phyloP scores from a whole-genome alignment of 2,797 vertebrate genomes.

The Hephaestus fuliginosus region DNA sequence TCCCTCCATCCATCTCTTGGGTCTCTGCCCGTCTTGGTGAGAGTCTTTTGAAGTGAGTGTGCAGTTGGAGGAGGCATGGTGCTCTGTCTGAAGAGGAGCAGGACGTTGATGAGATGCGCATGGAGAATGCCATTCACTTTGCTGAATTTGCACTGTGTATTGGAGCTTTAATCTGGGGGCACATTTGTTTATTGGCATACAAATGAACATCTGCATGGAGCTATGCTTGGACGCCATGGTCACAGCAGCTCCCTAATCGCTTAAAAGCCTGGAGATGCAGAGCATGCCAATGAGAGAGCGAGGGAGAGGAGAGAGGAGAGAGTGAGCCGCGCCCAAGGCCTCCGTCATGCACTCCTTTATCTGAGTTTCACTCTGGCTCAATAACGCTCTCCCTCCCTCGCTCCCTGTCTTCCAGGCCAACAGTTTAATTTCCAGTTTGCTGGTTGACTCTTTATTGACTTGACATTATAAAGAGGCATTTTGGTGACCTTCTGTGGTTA shows the following conservation, averaged over 20 bases:
- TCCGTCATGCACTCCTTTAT: conserved; percentile 72
- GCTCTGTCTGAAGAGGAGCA: conserved; percentile 61
- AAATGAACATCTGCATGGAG: conserved; percentile 84
- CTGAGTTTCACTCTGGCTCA: conserved; percentile 66
- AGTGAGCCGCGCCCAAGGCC: conserved; percentile 71
- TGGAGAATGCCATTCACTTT: conserved; percentile 75
- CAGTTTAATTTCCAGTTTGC: conserved; percentile 73
- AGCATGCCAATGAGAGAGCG: conserved; percentile 75
- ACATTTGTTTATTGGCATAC: conserved; percentile 86
- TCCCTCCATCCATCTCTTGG: conserved; percentile 22
- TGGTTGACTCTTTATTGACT: conserved; percentile 67
- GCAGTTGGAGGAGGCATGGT: conserved; percentile 45
- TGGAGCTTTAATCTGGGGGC: conserved; percentile 83
- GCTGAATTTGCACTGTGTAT: conserved; percentile 78
- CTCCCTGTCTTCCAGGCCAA: conserved; percentile 63
- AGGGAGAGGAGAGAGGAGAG: conserved; percentile 18
- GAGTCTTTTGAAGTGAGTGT: conserved; percentile 65
- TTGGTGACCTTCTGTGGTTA: conserved; percentile 54
- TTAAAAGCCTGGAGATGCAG: conserved; percentile 77
- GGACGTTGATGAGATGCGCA: conserved; percentile 71
- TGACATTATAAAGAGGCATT: conserved; percentile 64
- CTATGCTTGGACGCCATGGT: conserved; percentile 78
- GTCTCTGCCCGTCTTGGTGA: conserved; percentile 45
- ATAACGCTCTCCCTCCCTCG: conserved; percentile 42
- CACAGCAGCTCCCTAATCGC: conserved; percentile 80